Base-by-base conservation (phyloP, 2,113 vertebrate species). In the Empidonax alnorum region DNA sequence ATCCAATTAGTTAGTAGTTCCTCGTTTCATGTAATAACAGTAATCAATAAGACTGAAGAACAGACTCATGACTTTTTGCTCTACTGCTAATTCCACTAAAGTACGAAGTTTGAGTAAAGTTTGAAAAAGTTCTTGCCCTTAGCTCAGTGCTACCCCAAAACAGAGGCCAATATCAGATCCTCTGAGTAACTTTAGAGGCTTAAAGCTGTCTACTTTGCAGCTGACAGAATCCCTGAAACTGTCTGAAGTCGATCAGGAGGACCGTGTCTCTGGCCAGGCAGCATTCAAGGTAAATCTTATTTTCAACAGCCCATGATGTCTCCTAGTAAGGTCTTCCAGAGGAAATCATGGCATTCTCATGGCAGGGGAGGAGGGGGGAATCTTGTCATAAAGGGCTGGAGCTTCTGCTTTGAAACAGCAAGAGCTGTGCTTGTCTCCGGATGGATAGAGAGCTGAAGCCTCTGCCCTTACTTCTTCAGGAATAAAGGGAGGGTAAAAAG, bases 341-440 rank as follows among this genome's bases (percentile, higher is more conserved):
- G 12, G 22, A 66, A 80, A 88, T 35, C 14, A 17, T 4, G 11
- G 28, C n/a, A 46, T 62, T 80, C 5, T 27, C 25, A 37, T 28
- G 65, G 42, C 0, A 0, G 15, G 22, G 19, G 15, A 49, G 31
- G 12, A 2, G 2, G 56, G 31, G 27, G 7, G 14, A 58, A 42
- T n/a, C 31, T 21, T 77, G 47, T n/a, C 28, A 23, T 17, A 52
- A 80, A 84, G 50, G 33, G 37, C 46, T 80, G n/a, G 15, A 81
- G 35, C 31, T 65, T 86, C 46, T 74, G 25, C 68, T 89, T 87
- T 77, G 59, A 77, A 77, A 53, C 31, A 69, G 53, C 7, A 53
- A 77, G 73, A 68, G 33, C 49, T 44, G 24, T 37, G 17, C 13
- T 89, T 69, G 19, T 37, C 52, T 82, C 30, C 2, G 1, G 61